Percentiles rank a stretch among this genome's conserved stretches.
These are phyloP conservation scores for Portunus trituberculatus DNA, from an alignment of 1,140 invertebrate species.

Conservation along the genomic window DNA sequence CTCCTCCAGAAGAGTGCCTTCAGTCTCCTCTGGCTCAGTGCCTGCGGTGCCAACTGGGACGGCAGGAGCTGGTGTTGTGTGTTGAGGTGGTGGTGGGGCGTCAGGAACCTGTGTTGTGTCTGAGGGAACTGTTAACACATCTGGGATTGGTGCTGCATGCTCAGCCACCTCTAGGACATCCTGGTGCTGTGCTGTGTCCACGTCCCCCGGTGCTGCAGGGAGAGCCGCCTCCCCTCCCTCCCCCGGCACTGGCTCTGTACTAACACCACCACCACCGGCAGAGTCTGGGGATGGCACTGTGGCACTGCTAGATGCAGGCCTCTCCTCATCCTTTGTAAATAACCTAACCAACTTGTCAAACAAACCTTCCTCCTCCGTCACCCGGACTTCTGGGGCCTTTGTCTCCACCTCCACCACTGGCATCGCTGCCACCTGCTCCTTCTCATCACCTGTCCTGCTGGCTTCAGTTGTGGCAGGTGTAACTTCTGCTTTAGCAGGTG, in stretches of 20 bases:
- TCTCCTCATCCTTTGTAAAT: conserved; percentile 35
- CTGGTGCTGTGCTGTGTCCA: no score
- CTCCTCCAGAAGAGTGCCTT: background rate
- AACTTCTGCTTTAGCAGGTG: background rate
- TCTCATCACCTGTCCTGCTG: background rate
- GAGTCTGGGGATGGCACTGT: background rate
- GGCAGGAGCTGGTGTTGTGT: background rate
- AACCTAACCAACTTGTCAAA: background rate
- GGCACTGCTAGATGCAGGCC: background rate
- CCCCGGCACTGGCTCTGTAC: background rate
- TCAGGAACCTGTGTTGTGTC: background rate
- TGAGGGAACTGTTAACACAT: background rate
- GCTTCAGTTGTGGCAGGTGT: background rate
- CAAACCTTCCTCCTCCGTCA: background rate
- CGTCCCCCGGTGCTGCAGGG: background rate
- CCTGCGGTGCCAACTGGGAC: background rate
- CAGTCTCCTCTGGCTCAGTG: no score
- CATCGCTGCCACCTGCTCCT: background rate
- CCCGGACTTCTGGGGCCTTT: background rate
- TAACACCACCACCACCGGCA: no score
- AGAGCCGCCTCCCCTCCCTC: background rate
- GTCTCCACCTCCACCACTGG: background rate
- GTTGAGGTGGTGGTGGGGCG: background rate
- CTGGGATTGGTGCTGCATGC: background rate
- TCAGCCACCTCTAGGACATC: no score